phyloP scores from a whole-genome alignment of 1,140 invertebrate genomes.

The Aplysia californica region DNA sequence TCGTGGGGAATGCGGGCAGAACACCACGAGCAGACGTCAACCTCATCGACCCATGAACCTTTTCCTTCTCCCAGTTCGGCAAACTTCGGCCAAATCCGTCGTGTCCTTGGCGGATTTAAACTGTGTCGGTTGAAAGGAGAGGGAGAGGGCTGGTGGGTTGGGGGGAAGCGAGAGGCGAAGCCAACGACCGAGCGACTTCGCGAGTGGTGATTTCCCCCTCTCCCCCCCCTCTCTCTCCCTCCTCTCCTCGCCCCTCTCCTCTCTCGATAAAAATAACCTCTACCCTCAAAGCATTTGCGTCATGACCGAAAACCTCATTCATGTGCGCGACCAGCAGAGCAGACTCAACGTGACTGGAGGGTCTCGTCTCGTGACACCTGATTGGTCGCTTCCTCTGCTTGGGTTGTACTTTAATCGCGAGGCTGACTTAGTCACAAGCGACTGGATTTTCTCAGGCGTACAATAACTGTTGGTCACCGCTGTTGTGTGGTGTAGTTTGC shows the following conservation, averaged over 20 bases:
- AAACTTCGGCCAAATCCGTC: constrained; percentile 6
- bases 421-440: not conserved
- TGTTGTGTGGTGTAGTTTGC: not conserved
- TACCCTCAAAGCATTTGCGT: constrained; percentile 24
- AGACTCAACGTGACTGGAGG: not conserved
- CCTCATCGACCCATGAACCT: not conserved
- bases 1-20: constrained; percentile 21
- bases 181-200: constrained; percentile 15
- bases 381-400: not conserved
- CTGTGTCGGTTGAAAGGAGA: not conserved
- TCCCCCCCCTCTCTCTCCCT: not conserved
- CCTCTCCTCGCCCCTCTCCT: not conserved
- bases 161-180: not conserved
- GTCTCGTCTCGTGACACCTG: constrained; percentile 16
- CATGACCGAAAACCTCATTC: constrained; percentile 23
- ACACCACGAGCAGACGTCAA: not conserved
- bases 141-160: constrained; percentile 6
- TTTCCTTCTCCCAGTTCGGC: not conserved
- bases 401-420: constrained; percentile 1
- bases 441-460: not conserved
- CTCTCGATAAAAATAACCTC: not conserved
- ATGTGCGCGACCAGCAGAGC: constrained; percentile 8
- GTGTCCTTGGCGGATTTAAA: not conserved
- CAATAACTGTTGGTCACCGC: not conserved
- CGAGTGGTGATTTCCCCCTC: not conserved